Base-by-base conservation (phyloP, 2,888 invertebrate species). In the Eupithecia tripunctaria region DNA sequence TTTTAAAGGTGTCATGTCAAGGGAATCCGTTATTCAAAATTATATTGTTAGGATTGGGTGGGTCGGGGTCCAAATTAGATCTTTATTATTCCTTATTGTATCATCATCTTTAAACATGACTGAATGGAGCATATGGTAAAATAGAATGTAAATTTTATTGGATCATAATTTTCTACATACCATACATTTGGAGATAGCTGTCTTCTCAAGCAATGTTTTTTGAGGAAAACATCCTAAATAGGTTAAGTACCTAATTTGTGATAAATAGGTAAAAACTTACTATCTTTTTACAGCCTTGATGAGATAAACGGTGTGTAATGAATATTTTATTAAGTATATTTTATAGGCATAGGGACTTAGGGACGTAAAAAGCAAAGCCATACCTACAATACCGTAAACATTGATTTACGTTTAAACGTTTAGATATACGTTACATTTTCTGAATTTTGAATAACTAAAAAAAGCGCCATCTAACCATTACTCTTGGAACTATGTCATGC, bases 381-480 rank as follows among this genome's bases (percentile, higher is more conserved):
- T 32, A 32, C 1, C 15, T 27, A 1, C 7, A 60, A 18, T 60
- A 60, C 15, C 29, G 6, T 60, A 15, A 5, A 14, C 56, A 25
- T 25, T 25, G 25, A 25, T 12, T 25, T 25, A 25, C 21, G 51
- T 56, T 51, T 21, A 1, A 51, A 51, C 2, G 56, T 14, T 14
- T 25, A 56, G 25, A 6, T 21, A 15, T 15, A 10, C 18, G 0
- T 15, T n/a, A 10, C 2, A 8, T 62, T 10, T 29, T 12, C 8
- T 21, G 21, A 36, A 63, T 15, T 18, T 83, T 70, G 79, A 76
- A 82, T 88, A 80, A 90, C 83, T 83, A 67, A 78, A 75, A 83
- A 88, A 80, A 91, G 86, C 93, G 93, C 93, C 93, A 93, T 93
- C 93, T 93, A 88, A 84, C 86, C 81, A 84, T 83, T 79, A 81